A percentile compares a stretch with the other conserved stretches of the same genome.
Evolutionary conservation across 2,888 invertebrate species (phyloP).

Genomic region (Pyrgus malvae): DNA sequence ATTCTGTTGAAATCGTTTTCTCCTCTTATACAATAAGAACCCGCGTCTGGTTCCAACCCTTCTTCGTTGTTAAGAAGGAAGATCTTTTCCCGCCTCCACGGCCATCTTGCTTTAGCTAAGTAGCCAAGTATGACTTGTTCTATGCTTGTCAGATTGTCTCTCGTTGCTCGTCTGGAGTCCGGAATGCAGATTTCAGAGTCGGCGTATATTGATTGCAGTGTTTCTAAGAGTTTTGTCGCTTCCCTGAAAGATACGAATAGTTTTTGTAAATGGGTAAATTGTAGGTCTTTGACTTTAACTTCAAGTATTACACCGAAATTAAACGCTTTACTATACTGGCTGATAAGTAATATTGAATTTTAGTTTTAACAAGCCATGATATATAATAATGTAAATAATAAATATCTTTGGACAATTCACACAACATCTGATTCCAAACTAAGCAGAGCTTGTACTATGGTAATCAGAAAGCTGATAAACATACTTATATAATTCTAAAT

Average conservation of each 20-base stretch:
- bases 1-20: constrained; percentile 84
- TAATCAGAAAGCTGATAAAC: too few relatives aligned
- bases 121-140: constrained; percentile 56
- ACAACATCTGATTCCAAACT: too few relatives aligned
- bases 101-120: constrained; percentile 40
- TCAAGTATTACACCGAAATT: too few relatives aligned
- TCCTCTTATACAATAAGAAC: constrained; percentile 77
- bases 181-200: constrained; percentile 80
- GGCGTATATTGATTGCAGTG: constrained; percentile 83
- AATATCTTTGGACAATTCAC: too few relatives aligned
- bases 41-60: constrained; percentile 14
- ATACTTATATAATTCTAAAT: too few relatives aligned
- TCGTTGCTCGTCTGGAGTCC: constrained; percentile 34
- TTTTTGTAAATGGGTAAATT: background rate
- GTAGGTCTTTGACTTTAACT: background rate
- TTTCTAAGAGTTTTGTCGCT: constrained; percentile 67
- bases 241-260: constrained; percentile 49
- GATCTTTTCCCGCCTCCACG: constrained; percentile 15
- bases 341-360: too few relatives aligned
- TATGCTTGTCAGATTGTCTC: constrained; percentile 42
- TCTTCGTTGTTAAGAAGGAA: constrained; percentile 16
- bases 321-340: too few relatives aligned
- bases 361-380: too few relatives aligned
- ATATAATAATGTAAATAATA: too few relatives aligned
- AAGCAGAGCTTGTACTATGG: too few relatives aligned